Percentiles rank a stretch among this genome's conserved stretches.
Evolutionary conservation across 2,888 invertebrate genomes (phyloP).

Genomic region (Scaptomyza parva): DNA sequence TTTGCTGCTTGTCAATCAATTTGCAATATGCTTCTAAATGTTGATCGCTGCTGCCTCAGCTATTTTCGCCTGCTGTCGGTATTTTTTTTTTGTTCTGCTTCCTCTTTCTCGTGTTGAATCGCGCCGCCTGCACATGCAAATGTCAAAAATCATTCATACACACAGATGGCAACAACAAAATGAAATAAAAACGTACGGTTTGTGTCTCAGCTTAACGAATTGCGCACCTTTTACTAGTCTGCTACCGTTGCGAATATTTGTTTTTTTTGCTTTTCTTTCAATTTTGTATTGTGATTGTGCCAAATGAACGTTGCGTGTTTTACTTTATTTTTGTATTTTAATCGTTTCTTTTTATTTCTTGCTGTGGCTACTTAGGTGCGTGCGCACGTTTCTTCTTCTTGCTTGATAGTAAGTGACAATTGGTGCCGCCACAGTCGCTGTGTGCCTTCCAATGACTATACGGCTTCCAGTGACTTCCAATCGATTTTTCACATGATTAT

Average conservation of each 20-base stretch:
- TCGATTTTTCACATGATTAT: constrained; percentile 84
- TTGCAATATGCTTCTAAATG: constrained; percentile 58
- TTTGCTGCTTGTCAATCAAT: constrained; percentile 55
- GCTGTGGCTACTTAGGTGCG: constrained; percentile 49
- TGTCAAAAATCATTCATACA: constrained; percentile 49
- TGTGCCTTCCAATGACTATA: constrained; percentile 60
- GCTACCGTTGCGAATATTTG: constrained; percentile 6
- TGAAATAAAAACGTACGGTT: constrained; percentile 49
- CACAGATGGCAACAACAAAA: constrained; percentile 53
- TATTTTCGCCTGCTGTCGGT: constrained; percentile 35
- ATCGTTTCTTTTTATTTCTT: constrained; percentile 21
- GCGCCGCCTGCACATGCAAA: constrained; percentile 60
- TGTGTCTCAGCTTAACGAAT: constrained; percentile 56
- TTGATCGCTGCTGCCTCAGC: constrained; percentile 45
- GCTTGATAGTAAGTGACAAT: constrained; percentile 73
- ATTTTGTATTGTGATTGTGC: constrained; percentile 15
- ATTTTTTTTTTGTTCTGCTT: constrained; percentile 17
- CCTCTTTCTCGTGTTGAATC: constrained; percentile 25
- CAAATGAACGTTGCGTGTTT: constrained; percentile 29
- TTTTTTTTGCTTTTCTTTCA: constrained; percentile 5
- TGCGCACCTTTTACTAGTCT: constrained; percentile 63
- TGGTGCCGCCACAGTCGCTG: constrained; percentile 63
- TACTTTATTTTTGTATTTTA: constrained; percentile 27
- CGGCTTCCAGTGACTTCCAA: constrained; percentile 74
- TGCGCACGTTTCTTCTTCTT: constrained; percentile 74